Evolutionary conservation across 2,113 vertebrate species (phyloP).

Genomic region (Rhinopomastus cyanomelas): DNA sequence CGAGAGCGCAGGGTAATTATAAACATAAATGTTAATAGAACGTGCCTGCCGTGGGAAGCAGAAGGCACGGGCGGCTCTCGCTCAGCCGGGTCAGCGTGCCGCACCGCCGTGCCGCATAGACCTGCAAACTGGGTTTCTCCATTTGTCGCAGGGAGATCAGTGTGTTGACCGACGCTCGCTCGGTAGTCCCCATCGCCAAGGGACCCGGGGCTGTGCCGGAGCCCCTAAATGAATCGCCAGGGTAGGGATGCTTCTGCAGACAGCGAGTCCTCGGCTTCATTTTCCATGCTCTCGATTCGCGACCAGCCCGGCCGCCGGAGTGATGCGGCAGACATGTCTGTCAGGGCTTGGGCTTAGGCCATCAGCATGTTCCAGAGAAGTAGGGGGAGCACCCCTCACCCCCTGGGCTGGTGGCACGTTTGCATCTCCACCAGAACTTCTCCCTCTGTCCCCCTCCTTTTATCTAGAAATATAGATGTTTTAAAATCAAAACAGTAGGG

Average conservation of each 20-base stretch:
- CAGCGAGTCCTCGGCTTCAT: slow-evolving; percentile 22
- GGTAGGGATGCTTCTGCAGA: slow-evolving; percentile 8
- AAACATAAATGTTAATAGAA: slow-evolving; percentile 92
- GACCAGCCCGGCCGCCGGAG: slow-evolving; percentile 44
- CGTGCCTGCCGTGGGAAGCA: slow-evolving; percentile 59
- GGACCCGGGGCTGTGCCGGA: slow-evolving; percentile 9
- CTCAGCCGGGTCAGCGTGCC: slow-evolving; percentile 13
- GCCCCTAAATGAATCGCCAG: slow-evolving; percentile 31
- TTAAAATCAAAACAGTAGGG: not conserved
- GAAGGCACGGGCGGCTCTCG: slow-evolving; percentile 36
- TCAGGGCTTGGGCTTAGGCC: slow-evolving; percentile 50
- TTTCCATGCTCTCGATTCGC: slow-evolving; percentile 55
- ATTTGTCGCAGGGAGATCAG: slow-evolving; percentile 35
- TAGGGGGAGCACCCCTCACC: slow-evolving; percentile 46
- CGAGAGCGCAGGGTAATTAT: slow-evolving; percentile 87
- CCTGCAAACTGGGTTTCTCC: slow-evolving; percentile 67
- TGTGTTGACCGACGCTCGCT: slow-evolving; percentile 44
- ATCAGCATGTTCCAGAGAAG: slow-evolving; percentile 44
- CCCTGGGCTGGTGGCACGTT: slow-evolving; percentile 42
- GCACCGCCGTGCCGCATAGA: slow-evolving; percentile 39
- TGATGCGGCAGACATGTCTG: slow-evolving; percentile 61
- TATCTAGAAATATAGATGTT: not conserved
- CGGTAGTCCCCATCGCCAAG: not conserved
- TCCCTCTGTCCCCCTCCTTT: not conserved
- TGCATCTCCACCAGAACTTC: slow-evolving; percentile 10